Evolutionary conservation across 2,888 invertebrate species (phyloP), one percentile per base, ranked within the genome.

Genomic region (Danaus chrysippus): DNA sequence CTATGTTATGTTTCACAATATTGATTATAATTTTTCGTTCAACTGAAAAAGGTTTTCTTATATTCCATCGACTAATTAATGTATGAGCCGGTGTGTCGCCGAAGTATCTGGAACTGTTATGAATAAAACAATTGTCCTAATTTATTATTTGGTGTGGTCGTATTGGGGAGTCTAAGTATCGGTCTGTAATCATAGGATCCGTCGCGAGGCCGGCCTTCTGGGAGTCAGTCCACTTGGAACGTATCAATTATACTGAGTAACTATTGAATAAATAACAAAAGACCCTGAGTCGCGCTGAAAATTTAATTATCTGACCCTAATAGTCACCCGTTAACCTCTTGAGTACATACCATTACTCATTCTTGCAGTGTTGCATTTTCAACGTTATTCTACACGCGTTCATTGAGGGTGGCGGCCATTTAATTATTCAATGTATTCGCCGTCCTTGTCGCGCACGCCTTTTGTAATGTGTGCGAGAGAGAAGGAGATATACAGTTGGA

Each of bases 381-480:
- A 77, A 74, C 67, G 69, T 78, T 79, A 82, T 81, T 77, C 75
- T 74, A 76, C 70, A 72, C 76, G 73, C 74, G 72, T 86, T 84
- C 84, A 84, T 84, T 86, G 78, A 86, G 76, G 77, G 78, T 76
- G 76, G 73, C 72, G 68, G 66, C 67, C 70, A 70, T 76, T 88
- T 79, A 88, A 87, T 86, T 82, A 89, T 89, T 89, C 82, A 89
- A 80, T 77, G 74, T 77, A 68, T 79, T 59, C 23, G 34, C 71
- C 66, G 44, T 85, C 83, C 64, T 72, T 56, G 67, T 85, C 76
- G 12, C 59, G 44, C 71, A 44, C 59, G 52, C 54, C 41, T 17
- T 55, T 55, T 61, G 34, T 52, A 61, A 68, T 58, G 42, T 63
- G 76, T 81, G 68, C 54, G 81, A 78, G 79, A 76, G 65, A 64